Conservation (phyloP, 2,888 invertebrate genomes). For the Calliphora vomitoria region DNA sequence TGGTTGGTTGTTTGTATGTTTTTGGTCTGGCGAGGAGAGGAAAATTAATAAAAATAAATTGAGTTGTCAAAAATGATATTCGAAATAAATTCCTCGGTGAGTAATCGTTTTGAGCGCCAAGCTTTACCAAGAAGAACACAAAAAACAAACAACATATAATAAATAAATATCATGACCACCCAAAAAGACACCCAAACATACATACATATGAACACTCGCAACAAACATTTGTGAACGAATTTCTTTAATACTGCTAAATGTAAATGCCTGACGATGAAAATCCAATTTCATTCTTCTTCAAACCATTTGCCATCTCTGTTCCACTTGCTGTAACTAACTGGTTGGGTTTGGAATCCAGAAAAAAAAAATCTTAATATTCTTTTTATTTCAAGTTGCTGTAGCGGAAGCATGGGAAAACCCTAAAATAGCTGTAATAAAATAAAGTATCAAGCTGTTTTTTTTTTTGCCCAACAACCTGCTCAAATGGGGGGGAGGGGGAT, state of each 20-base stretch:
- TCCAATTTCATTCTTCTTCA: conserved; percentile 80
- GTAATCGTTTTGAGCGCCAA: conserved; percentile 82
- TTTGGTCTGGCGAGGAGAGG: conserved; percentile 77
- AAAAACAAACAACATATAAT: conserved; percentile 41
- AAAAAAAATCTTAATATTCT: conserved; percentile 48
- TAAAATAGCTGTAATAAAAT: conserved; percentile 82
- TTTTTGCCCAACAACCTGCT: conserved; percentile 65
- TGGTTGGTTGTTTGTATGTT: conserved; percentile 45
- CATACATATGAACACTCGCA: background rate
- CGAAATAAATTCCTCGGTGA: conserved; percentile 84
- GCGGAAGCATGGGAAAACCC: conserved; percentile 62
- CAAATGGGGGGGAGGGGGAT: conserved; percentile 3
- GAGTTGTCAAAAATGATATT: conserved; percentile 85
- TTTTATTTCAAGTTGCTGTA: conserved; percentile 43
- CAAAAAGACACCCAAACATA: conserved; percentile 46
- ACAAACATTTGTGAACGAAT: background rate
- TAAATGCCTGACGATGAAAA: conserved; percentile 80
- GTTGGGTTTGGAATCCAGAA: conserved; percentile 9
- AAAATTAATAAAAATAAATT: conserved; percentile 85
- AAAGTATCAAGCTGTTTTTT: conserved; percentile 78
- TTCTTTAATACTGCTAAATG: conserved; percentile 74
- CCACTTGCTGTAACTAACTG: conserved; percentile 16
- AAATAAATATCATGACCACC: conserved; percentile 65
- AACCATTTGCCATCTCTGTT: conserved; percentile 73
- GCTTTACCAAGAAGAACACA: conserved; percentile 62